Evolutionary conservation across 2,113 vertebrate species (phyloP), one percentile per base, ranked within the genome.

Genomic region (Argyrosomus japonicus): DNA sequence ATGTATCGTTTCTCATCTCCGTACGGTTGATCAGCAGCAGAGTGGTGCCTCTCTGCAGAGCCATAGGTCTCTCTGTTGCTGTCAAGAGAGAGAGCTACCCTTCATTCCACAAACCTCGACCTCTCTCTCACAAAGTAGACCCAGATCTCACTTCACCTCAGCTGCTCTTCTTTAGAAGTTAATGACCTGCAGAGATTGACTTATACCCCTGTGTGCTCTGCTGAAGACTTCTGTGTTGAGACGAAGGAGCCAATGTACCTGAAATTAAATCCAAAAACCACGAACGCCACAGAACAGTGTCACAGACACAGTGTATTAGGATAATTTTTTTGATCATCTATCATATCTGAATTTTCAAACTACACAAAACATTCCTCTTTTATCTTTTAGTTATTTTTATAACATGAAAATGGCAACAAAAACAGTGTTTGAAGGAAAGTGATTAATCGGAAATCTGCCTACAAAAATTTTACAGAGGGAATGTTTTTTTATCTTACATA

Each of bases 151-250:
- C 72, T 79, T 86, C 47, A 87, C 91, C 75, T 86, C 54, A 36
- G 83, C 78, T 65, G 80, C 82, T 84, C 73, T 47, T 86, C 91
- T 92, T 79, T 83, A 77, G 78, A 90, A 88, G 84, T 78, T 92
- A 91, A 92, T 92, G 83, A 93, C 85, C 78, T 91, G 83, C 84
- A 86, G 90, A 88, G 87, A 87, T 89, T 25, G 74, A 84, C 73
- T 81, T 84, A 68, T 86, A 40, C 36, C 74, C 68, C 71, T 19
- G 64, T 87, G 58, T 80, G 58, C 67, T 87, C 71, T 82, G 23
- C 10, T 70, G 62, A 67, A 79, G 68, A 60, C 69, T 43, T 77
- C 56, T 57, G 50, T 70, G 62, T 77, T 51, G 29, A 73, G 18
- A 68, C 25, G 32, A 51, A 63, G 45, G 36, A 85, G 77, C 75